Conservation (phyloP, 2,888 invertebrate species). For the Adelphocoris suturalis region DNA sequence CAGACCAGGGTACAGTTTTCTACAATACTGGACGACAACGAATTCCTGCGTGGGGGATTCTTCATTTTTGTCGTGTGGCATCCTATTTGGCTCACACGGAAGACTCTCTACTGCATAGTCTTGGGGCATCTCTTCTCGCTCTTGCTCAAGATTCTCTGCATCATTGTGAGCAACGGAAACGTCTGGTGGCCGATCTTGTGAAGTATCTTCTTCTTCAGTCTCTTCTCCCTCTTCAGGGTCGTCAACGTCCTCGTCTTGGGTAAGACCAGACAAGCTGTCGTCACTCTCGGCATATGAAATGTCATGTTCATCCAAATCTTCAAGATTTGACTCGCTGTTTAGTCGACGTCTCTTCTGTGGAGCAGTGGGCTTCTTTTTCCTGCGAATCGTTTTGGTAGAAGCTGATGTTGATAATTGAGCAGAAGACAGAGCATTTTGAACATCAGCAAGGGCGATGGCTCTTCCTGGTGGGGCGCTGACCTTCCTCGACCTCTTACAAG, state of each 20-base stretch:
- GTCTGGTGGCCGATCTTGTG: constrained; percentile 37
- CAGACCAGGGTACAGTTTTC: constrained; percentile 8
- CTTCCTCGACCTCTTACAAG: constrained; percentile 13
- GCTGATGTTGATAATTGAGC: constrained; percentile 37
- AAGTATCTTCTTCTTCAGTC: constrained; percentile 22
- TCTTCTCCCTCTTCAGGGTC: constrained; percentile 21
- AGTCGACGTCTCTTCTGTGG: constrained; percentile 45
- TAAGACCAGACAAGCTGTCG: constrained; percentile 40
- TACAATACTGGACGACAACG: neutral
- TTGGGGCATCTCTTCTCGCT: constrained; percentile 20
- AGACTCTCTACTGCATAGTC: neutral
- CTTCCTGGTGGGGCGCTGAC: constrained; percentile 31
- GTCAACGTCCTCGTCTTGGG: constrained; percentile 27
- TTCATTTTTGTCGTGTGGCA: neutral
- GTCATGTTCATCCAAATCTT: constrained; percentile 42
- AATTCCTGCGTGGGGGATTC: neutral
- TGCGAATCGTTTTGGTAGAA: constrained; percentile 10
- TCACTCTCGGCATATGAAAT: no score
- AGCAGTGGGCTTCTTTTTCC: constrained; percentile 29
- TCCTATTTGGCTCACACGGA: neutral
- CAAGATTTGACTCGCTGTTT: constrained; percentile 26
- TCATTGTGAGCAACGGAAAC: constrained; percentile 28
- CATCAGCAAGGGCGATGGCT: constrained; percentile 41
- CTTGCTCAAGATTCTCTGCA: constrained; percentile 33
- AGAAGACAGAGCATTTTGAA: constrained; percentile 41